Evolutionary conservation across 1,140 invertebrate species (phyloP).

Genomic region (Zaprionus tsacasi): DNA sequence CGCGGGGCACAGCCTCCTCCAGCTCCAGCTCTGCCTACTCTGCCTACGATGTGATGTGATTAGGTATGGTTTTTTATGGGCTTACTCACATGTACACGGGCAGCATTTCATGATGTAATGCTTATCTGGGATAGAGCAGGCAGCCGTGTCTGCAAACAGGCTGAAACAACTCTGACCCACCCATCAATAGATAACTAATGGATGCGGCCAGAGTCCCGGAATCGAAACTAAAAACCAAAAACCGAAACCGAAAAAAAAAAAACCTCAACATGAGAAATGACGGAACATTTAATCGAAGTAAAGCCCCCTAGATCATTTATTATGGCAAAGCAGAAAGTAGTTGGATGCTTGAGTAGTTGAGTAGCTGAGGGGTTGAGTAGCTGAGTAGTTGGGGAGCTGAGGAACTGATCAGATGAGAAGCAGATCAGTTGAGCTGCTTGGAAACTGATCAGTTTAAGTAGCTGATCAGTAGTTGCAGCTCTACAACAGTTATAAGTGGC

Average conservation of each 20-base stretch:
- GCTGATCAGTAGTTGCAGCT: not conserved
- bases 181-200: slow-evolving; percentile 49
- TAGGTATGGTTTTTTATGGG: slow-evolving; percentile 61
- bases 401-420: too few relatives aligned
- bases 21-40: not conserved
- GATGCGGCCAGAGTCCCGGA: slow-evolving; percentile 1
- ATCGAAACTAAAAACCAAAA: slow-evolving; percentile 1
- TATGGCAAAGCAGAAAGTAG: not conserved
- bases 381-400: too few relatives aligned
- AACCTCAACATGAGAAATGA: not conserved
- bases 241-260: not conserved
- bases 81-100: slow-evolving; percentile 30
- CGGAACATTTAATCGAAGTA: not conserved
- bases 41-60: slow-evolving; percentile 60
- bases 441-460: too few relatives aligned
- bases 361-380: too few relatives aligned
- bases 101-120: slow-evolving; percentile 55
- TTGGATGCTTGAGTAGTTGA: not conserved
- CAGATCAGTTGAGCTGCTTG: too few relatives aligned
- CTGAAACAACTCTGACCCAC: slow-evolving; percentile 20
- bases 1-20: slow-evolving; percentile 7
- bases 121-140: slow-evolving; percentile 43
- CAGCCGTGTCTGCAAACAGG: slow-evolving; percentile 14
- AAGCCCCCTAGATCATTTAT: slow-evolving; percentile 1
- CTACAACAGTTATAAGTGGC: not conserved